A percentile compares a stretch with the other conserved stretches of the same genome.
phyloP scores from a whole-genome alignment of 2,888 invertebrate species.

The Rotaria sp. region DNA sequence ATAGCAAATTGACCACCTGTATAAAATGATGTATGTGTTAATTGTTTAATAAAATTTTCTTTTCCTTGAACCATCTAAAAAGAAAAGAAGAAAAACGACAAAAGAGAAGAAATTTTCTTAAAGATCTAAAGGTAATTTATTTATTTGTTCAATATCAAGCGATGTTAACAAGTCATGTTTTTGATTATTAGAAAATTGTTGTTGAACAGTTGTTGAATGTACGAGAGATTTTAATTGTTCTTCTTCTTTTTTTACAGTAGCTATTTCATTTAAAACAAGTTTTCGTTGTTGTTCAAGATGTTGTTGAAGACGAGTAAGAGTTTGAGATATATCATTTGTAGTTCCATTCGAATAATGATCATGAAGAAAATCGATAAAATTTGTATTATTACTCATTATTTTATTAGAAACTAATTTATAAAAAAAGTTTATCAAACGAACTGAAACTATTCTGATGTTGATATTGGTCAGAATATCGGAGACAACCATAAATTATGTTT shows the following conservation, averaged over 20 bases:
- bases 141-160: neutral
- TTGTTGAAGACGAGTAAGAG: neutral
- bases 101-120: neutral
- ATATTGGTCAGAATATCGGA: neutral
- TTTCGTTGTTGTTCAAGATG: slow-evolving; percentile 18
- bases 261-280: slow-evolving; percentile 4
- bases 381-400: neutral
- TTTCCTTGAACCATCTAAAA: slow-evolving; percentile 11
- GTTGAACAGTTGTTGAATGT: neutral
- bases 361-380: slow-evolving; percentile 18
- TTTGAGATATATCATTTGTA: neutral
- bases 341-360: neutral
- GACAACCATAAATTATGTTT: neutral
- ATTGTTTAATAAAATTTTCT: neutral
- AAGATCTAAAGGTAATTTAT: slow-evolving; percentile 10
- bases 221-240: neutral
- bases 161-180: neutral
- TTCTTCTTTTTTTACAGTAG: slow-evolving; percentile 6
- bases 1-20: neutral
- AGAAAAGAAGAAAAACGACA: neutral
- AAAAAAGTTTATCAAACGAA: neutral
- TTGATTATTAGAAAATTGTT: neutral
- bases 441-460: neutral
- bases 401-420: no score
- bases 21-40: neutral